Base-by-base conservation (phyloP, 1,140 invertebrate genomes). In the Mizuhopecten yessoensis region DNA sequence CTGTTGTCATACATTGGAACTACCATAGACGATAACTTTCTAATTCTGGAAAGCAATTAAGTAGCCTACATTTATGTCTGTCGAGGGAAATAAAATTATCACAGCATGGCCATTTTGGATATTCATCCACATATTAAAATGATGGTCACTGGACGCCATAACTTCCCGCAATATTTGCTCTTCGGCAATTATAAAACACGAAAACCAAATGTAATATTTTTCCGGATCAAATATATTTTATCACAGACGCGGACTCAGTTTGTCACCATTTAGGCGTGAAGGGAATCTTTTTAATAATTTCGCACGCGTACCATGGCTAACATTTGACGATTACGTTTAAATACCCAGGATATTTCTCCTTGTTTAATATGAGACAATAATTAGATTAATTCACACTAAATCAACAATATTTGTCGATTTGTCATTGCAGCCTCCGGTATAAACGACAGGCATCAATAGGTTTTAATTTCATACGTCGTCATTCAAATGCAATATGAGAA, bases 1-100 rank as follows among this genome's bases (percentile, higher is more conserved):
- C 5, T 75, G n/a, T 29, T 5, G n/a, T 75, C n/a, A 75, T 75
- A 29, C 57, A 75, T 29, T 75, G 17, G 36, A 29, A 5, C 5
- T 5, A 11, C 57, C 1, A 29, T 75, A 75, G 57, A 9, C 23
- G 57, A 75, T 13, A 29, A 7, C 23, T 75, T 75, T 75, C 57
- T 75, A 75, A 29, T 75, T 75, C 57, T 5, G 57, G 57, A 75
- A 75, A 75, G 57, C 57, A 75, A 75, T 75, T 75, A 75, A 75
- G 57, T 75, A n/a, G 5, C n/a, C 29, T 29, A 29, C n/a, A 75
- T 75, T 75, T 75, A 75, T 75, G 2, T n/a, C 57, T 75, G 57
- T n/a, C 57, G 57, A 7, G 57, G 57, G 57, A 75, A 75, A 75
- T 29, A 29, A 75, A 75, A 29, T 75, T 75, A 75, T 29, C 23